phyloP scores from a whole-genome alignment of 2,888 invertebrate genomes.

The Stenchaetothrips biformis region DNA sequence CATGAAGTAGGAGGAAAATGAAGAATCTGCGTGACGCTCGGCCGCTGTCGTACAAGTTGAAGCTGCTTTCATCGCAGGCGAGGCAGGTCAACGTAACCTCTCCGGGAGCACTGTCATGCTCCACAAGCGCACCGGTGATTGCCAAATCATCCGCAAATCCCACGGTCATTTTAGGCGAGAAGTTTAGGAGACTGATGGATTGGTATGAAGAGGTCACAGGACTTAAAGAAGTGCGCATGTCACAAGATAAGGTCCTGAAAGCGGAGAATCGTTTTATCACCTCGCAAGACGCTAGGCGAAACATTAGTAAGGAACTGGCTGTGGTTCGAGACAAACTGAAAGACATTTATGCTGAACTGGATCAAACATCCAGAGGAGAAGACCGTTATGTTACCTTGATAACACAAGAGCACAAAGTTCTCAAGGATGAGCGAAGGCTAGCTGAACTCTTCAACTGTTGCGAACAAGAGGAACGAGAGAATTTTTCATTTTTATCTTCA shows the following conservation, averaged over 20 bases:
- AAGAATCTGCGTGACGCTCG: not conserved
- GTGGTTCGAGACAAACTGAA: slow-evolving; percentile 60
- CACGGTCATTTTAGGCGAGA: not conserved
- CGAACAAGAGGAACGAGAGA: slow-evolving; percentile 70
- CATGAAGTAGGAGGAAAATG: not conserved
- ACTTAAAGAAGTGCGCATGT: slow-evolving; percentile 67
- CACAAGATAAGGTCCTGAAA: slow-evolving; percentile 67
- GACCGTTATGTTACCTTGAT: slow-evolving; percentile 53
- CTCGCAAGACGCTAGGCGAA: slow-evolving; percentile 61
- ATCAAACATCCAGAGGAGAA: slow-evolving; percentile 70
- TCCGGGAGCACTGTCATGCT: not conserved
- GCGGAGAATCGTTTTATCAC: slow-evolving; percentile 61
- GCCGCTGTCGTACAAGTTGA: not conserved
- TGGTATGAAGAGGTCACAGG: slow-evolving; percentile 72
- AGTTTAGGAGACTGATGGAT: not conserved
- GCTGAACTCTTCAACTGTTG: slow-evolving; percentile 57
- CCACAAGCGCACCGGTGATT: not conserved
- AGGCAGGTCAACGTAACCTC: not conserved
- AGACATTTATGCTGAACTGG: slow-evolving; percentile 68
- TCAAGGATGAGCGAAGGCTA: slow-evolving; percentile 49
- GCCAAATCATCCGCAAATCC: not conserved
- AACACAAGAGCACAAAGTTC: slow-evolving; percentile 56
- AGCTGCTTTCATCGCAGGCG: not conserved
- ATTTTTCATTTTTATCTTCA: slow-evolving; percentile 63
- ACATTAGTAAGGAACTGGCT: slow-evolving; percentile 57